Percentiles rank a stretch among this genome's conserved stretches.
These are phyloP conservation scores for Papilio gigon DNA, from an alignment of 2,888 invertebrate genomes.

Conservation along the genomic window DNA sequence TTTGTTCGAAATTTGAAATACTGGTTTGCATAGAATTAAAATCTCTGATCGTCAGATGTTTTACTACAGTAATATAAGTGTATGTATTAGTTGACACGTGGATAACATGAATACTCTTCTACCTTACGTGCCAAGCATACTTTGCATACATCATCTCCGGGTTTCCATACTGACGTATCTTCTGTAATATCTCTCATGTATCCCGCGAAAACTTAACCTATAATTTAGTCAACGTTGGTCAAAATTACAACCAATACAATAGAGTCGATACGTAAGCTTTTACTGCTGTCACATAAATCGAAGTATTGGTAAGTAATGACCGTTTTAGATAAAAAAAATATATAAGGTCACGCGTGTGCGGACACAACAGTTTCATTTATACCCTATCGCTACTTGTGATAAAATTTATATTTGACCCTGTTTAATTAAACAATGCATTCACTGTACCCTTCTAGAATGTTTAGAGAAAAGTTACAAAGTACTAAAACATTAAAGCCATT, in stretches of 20 bases:
- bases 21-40: neutral
- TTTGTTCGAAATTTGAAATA: too few species aligned
- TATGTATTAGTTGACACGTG: neutral
- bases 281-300: slow-evolving; percentile 20
- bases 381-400: slow-evolving; percentile 40
- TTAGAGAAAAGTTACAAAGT: neutral
- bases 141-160: too few species aligned
- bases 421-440: slow-evolving; percentile 38
- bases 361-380: slow-evolving; percentile 36
- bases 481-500: too few species aligned
- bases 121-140: neutral
- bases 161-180: too few species aligned
- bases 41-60: neutral
- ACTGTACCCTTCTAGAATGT: slow-evolving; percentile 21
- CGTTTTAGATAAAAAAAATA: slow-evolving; percentile 32
- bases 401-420: slow-evolving; percentile 41
- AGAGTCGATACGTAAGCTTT: neutral
- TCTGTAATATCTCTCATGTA: too few species aligned
- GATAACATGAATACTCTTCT: neutral
- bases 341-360: slow-evolving; percentile 12
- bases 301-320: slow-evolving; percentile 21
- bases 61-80: neutral
- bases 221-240: neutral
- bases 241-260: neutral
- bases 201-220: neutral